phyloP scores from a whole-genome alignment of 2,113 vertebrate genomes.

The Gymnogyps californianus region DNA sequence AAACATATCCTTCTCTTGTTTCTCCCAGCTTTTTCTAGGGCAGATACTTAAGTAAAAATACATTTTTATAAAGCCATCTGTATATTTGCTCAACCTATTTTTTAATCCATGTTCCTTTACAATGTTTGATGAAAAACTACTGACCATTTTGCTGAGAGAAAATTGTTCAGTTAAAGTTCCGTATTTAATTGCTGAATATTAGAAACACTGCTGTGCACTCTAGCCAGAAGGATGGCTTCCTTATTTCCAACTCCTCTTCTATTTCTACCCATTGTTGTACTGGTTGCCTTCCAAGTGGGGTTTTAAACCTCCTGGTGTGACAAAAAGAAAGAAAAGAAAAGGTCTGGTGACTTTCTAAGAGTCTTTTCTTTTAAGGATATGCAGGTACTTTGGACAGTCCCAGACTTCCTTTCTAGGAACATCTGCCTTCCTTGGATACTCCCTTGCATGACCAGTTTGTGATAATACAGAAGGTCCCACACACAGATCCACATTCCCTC shows the following conservation, averaged over 20 bases:
- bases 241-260: neutral
- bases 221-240: neutral
- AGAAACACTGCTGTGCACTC: neutral
- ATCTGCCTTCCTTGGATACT: neutral
- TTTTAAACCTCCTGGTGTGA: neutral
- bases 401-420: neutral
- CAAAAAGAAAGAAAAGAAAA: neutral
- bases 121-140: neutral
- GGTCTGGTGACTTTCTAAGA: neutral
- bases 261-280: neutral
- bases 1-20: neutral
- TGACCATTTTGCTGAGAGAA: neutral
- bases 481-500: neutral
- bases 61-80: neutral
- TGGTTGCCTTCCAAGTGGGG: neutral
- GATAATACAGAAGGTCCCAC: neutral
- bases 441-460: neutral
- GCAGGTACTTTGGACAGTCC: neutral
- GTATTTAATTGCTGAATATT: neutral
- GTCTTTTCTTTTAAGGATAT: neutral
- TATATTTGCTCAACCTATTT: neutral
- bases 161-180: neutral
- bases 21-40: neutral
- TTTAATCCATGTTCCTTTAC: neutral
- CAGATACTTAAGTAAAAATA: neutral